Percentiles rank a stretch among this genome's conserved stretches.
These are phyloP conservation scores for Ceyx melanurus DNA, from an alignment of 2,113 vertebrate genomes.

Conservation along the genomic window DNA sequence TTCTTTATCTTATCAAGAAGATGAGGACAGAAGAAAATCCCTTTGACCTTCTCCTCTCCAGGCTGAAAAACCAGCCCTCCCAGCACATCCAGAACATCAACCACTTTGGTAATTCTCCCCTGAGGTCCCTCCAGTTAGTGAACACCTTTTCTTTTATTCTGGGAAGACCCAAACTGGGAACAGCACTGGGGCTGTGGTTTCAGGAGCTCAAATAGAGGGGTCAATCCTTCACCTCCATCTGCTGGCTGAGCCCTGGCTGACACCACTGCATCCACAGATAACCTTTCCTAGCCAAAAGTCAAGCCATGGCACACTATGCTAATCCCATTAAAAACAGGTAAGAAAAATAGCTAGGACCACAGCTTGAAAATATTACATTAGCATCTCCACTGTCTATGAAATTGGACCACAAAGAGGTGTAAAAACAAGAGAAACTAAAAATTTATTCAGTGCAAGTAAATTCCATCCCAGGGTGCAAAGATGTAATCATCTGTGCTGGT, in stretches of 20 bases:
- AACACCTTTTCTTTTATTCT: not conserved
- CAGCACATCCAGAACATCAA: not conserved
- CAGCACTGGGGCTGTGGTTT: not conserved
- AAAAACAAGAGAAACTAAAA: not conserved
- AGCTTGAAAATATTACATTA: constrained; percentile 12
- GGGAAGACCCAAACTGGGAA: not conserved
- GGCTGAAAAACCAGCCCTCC: not conserved
- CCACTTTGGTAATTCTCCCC: not conserved
- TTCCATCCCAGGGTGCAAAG: not conserved
- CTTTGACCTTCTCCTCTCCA: not conserved
- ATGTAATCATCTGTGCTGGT: not conserved
- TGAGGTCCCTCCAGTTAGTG: not conserved
- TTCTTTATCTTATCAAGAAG: not conserved
- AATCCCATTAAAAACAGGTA: not conserved
- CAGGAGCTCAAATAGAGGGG: not conserved
- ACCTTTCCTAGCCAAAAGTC: not conserved
- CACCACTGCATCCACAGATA: not conserved
- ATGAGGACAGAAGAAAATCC: not conserved
- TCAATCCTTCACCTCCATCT: not conserved
- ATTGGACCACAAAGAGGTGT: not conserved
- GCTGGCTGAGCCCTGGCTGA: not conserved
- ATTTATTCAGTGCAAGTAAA: not conserved
- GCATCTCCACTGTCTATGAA: constrained; percentile 15
- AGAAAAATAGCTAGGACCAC: not conserved
- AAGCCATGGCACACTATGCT: not conserved